These are phyloP conservation scores for Acronicta alni DNA, from an alignment of 2,888 invertebrate genomes.

Conservation along the genomic window DNA sequence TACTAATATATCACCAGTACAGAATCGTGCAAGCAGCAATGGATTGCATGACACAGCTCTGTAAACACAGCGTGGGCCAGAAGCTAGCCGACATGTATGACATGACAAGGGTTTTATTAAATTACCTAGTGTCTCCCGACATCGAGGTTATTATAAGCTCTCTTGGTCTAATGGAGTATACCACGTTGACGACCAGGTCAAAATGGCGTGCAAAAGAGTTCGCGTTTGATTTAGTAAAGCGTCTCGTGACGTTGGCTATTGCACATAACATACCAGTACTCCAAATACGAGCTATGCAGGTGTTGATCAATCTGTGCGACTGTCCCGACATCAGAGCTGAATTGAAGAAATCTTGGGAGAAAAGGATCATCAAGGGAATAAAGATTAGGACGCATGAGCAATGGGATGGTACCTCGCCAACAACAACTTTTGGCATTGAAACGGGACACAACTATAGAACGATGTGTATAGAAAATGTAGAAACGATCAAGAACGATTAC, in stretches of 20 bases:
- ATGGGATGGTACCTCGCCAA: constrained; percentile 79
- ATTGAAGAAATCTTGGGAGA: constrained; percentile 70
- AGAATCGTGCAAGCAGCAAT: constrained; percentile 73
- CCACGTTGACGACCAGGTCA: constrained; percentile 77
- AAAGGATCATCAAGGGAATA: constrained; percentile 58
- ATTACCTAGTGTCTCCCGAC: constrained; percentile 58
- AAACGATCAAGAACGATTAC: constrained; percentile 76
- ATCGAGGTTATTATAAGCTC: constrained; percentile 73
- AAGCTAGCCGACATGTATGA: constrained; percentile 77
- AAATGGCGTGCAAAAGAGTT: constrained; percentile 82
- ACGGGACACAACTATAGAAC: constrained; percentile 80
- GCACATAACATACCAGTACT: constrained; percentile 70
- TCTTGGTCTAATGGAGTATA: constrained; percentile 72
- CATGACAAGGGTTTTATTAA: constrained; percentile 65
- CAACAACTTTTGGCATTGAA: constrained; percentile 70
- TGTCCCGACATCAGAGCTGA: constrained; percentile 78
- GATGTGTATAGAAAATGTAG: constrained; percentile 74
- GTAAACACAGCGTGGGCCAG: constrained; percentile 78
- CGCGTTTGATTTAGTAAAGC: constrained; percentile 66
- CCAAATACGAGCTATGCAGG: constrained; percentile 75
- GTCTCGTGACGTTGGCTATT: constrained; percentile 67
- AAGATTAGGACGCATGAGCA: constrained; percentile 73
- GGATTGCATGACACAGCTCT: constrained; percentile 79
- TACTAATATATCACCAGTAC: constrained; percentile 68
- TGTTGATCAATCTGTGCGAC: constrained; percentile 81